A percentile compares a stretch with the other conserved stretches of the same genome.
These are phyloP conservation scores for Melanchra persicariae DNA, from an alignment of 2,888 invertebrate genomes.

Conservation along the genomic window DNA sequence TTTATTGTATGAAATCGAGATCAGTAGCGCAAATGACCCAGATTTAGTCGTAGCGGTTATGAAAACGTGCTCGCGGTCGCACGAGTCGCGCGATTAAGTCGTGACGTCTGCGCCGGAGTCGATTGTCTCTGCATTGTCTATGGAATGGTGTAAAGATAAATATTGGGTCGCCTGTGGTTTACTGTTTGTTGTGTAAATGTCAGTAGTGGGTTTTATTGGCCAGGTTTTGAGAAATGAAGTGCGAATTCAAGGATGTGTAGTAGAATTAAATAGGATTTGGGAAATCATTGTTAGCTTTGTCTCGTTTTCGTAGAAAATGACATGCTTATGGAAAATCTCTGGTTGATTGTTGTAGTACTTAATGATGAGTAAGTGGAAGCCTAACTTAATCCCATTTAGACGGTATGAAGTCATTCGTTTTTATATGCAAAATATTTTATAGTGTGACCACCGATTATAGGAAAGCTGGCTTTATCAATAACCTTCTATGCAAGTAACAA, in stretches of 20 bases:
- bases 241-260: background rate
- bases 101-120: conserved; percentile 60
- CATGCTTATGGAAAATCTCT: background rate
- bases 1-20: conserved; percentile 66
- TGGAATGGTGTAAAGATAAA: conserved; percentile 45
- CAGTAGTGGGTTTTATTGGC: conserved; percentile 19
- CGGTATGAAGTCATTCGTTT: too few species aligned
- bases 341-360: background rate
- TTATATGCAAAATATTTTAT: too few species aligned
- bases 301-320: background rate
- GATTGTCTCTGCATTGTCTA: conserved; percentile 58
- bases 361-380: background rate
- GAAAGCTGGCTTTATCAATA: background rate
- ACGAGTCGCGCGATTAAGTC: conserved; percentile 60
- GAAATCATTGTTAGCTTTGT: background rate
- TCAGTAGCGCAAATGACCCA: conserved; percentile 69
- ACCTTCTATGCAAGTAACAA: background rate
- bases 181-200: conserved; percentile 40
- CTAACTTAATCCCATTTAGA: background rate
- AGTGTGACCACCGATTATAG: too few species aligned
- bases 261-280: background rate
- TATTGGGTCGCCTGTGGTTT: conserved; percentile 31
- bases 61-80: conserved; percentile 66
- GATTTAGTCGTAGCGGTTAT: conserved; percentile 66
- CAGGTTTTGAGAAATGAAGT: conserved; percentile 4